phyloP scores from a whole-genome alignment of 64 coral and sea anemone genomes.

The Pachyseris speciosa region DNA sequence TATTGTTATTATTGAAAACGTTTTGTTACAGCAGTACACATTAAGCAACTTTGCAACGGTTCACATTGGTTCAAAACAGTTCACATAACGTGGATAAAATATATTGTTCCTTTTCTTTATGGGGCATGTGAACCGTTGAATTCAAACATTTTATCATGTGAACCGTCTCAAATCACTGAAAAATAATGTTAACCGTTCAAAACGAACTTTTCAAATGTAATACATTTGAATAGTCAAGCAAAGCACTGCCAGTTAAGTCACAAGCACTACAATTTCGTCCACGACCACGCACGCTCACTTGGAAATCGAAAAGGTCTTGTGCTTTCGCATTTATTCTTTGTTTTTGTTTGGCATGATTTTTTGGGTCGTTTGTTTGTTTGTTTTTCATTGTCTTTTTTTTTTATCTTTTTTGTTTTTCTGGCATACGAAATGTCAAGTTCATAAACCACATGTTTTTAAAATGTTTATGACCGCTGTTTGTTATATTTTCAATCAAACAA shows the following conservation, averaged over 20 bases:
- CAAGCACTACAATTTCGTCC: too few relatives aligned
- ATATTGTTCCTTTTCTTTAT: conserved; percentile 31
- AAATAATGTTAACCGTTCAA: too few relatives aligned
- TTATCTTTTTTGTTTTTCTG: not conserved
- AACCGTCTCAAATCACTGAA: too few relatives aligned
- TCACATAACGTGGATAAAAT: not conserved
- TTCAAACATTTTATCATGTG: conserved; percentile 13
- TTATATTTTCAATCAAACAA: too few relatives aligned
- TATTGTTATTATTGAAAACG: not conserved
- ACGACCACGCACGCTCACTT: not conserved
- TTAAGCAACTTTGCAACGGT: not conserved
- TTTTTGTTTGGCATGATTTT: not conserved
- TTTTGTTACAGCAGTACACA: not conserved
- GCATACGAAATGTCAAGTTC: not conserved
- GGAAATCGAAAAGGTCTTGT: not conserved
- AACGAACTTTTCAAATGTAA: too few relatives aligned
- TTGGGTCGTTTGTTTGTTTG: not conserved
- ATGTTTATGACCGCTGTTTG: too few relatives aligned
- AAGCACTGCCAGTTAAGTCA: too few relatives aligned
- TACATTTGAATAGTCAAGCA: too few relatives aligned
- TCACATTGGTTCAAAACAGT: not conserved
- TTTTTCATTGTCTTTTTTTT: not conserved
- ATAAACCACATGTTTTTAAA: not conserved
- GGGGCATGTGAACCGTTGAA: not conserved
- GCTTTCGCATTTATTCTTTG: not conserved